phyloP scores from a whole-genome alignment of 2,113 vertebrate genomes.

The Theristicus caerulescens region DNA sequence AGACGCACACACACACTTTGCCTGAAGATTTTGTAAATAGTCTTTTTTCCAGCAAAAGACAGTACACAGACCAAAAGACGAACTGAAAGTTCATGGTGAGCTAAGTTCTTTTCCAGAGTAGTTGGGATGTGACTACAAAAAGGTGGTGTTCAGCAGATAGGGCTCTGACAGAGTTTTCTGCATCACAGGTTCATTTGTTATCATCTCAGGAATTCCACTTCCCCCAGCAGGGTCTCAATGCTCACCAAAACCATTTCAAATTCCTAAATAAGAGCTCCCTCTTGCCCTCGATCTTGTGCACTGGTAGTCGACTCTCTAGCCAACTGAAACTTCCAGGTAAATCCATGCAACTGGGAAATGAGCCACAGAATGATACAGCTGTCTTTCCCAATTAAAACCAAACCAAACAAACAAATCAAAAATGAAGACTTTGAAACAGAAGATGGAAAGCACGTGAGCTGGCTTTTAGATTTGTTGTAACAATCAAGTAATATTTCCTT shows the following conservation, averaged over 20 bases:
- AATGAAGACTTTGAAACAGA: neutral
- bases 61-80: neutral
- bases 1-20: neutral
- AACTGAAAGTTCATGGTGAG: neutral
- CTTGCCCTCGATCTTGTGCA: neutral
- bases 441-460: neutral
- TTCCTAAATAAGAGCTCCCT: neutral
- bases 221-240: fast-evolving
- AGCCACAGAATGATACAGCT: neutral
- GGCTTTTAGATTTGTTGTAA: neutral
- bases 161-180: neutral
- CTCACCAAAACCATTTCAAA: neutral
- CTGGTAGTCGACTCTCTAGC: neutral
- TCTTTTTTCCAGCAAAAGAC: neutral
- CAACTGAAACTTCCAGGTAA: neutral
- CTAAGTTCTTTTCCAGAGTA: neutral
- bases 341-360: neutral
- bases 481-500: neutral
- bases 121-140: neutral
- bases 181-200: neutral
- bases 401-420: neutral
- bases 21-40: neutral
- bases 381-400: neutral
- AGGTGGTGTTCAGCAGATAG: neutral
- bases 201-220: neutral